Percentiles rank a stretch among this genome's conserved stretches.
phyloP scores from a whole-genome alignment of 2,888 invertebrate species.

The Ophonus ardosiacus region DNA sequence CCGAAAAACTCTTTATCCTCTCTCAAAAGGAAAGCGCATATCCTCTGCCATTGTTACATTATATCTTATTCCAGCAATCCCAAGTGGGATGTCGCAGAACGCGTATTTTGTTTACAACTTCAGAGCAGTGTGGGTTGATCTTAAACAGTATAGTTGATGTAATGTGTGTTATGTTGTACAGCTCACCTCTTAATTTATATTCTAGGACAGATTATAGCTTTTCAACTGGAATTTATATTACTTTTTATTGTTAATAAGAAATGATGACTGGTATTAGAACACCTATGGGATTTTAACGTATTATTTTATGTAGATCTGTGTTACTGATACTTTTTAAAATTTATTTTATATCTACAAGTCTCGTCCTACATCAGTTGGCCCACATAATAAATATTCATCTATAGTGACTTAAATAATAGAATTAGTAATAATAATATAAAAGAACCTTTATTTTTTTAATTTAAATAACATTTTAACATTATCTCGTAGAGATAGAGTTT shows the following conservation, averaged over 20 bases:
- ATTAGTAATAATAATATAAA: no score
- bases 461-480: no score
- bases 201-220: neutral
- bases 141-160: neutral
- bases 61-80: constrained; percentile 24
- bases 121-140: neutral
- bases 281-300: neutral
- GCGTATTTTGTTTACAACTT: constrained; percentile 39
- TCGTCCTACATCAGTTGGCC: no score
- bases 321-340: no score
- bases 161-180: constrained; percentile 13
- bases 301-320: neutral
- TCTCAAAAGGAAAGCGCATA: constrained; percentile 20
- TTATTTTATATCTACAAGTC: no score
- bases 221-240: neutral
- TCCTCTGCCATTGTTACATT: constrained; percentile 24
- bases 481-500: no score
- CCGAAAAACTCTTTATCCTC: neutral
- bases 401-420: no score
- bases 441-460: no score
- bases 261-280: constrained; percentile 4
- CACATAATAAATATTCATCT: no score
- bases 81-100: constrained; percentile 11
- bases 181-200: constrained; percentile 37
- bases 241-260: neutral